Base-by-base conservation (phyloP, 2,888 invertebrate genomes). In the Cordylochernes scorpioides region DNA sequence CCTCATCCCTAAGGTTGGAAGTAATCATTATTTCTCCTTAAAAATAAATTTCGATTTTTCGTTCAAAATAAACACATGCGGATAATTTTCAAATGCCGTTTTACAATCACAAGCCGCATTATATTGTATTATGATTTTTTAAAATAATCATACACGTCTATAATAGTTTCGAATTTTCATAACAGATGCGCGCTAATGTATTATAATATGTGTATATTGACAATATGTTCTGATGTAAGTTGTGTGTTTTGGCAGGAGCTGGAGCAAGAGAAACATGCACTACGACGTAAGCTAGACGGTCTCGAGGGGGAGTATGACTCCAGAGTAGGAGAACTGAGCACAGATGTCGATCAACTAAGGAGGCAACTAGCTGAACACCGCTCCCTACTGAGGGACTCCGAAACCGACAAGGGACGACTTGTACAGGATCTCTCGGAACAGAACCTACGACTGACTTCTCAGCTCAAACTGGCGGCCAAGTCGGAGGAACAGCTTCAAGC, bases 231-330 rank as follows among this genome's bases (percentile, higher is more conserved):
- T n/a, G n/a, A n/a, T n/a, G n/a, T n/a, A n/a, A n/a, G n/a, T 31
- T 10, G 30, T 42, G 31, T 42, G 39, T 41, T 39, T 31, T 56
- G 58, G 1, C 63, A 88, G 86, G 68, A 68, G 49, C 61, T 86
- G 52, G 82, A 86, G 56, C 86, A 88, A 55, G 86, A 88, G 55
- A 71, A 82, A 45, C 77, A 88, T 55, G 63, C 73, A 29, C 61
- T 88, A 29, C 64, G 77, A 35, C 64, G 84, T 37, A 73, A 74
- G 46, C 58, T 88, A 48, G 72, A 77, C 45, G 71, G 74, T 24
- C 67, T 72, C 24, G 71, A 77, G 50, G 71, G 74, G 17, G 86
- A 88, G 53, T 75, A 74, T 51, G 86, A 88, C 44, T 68, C 74
- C 28, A 64, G 73, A 40, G 64, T 80, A 25, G 55, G 73, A 44